phyloP scores from a whole-genome alignment of 1,140 invertebrate genomes.

The Maconellicoccus hirsutus region DNA sequence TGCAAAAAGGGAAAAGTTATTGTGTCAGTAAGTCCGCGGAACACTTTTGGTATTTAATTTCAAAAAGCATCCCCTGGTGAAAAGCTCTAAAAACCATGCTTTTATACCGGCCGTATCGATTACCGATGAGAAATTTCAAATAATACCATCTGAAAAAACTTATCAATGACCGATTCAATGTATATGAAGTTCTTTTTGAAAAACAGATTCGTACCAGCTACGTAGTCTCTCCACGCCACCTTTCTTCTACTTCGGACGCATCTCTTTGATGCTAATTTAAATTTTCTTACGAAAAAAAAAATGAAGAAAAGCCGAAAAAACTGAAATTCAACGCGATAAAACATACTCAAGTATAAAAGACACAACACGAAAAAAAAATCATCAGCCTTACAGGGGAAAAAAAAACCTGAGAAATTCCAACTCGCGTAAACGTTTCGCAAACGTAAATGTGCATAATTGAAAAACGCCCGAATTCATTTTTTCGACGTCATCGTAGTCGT shows the following conservation, averaged over 20 bases:
- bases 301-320: too few species aligned
- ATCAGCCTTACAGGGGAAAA: too few species aligned
- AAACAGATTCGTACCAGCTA: neutral
- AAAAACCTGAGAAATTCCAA: too few species aligned
- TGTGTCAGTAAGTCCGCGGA: neutral
- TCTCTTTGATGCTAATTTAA: neutral
- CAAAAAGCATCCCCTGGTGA: neutral
- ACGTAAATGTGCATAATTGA: neutral
- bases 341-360: too few species aligned
- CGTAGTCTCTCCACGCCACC: too few species aligned
- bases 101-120: neutral
- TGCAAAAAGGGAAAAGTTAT: neutral
- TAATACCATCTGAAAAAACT: neutral
- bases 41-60: neutral
- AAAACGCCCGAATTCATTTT: slow-evolving; percentile 3
- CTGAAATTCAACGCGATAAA: too few species aligned
- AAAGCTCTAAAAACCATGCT: neutral
- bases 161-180: neutral
- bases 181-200: neutral
- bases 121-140: neutral
- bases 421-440: too few species aligned
- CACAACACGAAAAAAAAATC: too few species aligned
- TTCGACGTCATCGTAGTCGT: neutral
- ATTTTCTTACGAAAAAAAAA: too few species aligned
- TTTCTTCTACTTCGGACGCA: neutral